Base-by-base conservation (phyloP, 2,797 vertebrate genomes). In the Lycodopsis pacificus region DNA sequence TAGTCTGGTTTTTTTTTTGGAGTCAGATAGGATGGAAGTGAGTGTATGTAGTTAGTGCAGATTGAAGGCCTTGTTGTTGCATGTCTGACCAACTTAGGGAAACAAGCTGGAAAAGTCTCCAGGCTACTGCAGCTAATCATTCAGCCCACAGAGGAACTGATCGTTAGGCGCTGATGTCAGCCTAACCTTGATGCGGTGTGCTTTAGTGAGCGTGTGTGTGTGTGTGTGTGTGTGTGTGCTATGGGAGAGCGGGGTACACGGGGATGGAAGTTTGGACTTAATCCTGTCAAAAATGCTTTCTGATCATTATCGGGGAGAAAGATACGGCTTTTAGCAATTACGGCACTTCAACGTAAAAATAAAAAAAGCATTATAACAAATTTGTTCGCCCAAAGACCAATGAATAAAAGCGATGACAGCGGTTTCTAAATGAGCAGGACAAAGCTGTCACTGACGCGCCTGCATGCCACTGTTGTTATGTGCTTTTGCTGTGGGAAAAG, bases 91-190 rank as follows among this genome's bases (percentile, higher is more conserved):
- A 91, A 94, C 89, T 94, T 85, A 93, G 92, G 89, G 90, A 91
- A 92, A 94, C 92, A 90, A 87, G 83, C 92, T 93, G 91, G 92
- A 94, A 94, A 94, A 91, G 90, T 93, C 93, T 92, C 82, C 82
- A 65, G 93, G 93, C 92, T 89, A 94, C 84, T 80, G 87, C 88
- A 92, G 89, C 90, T 92, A 94, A 94, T 95, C 93, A 94, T 92
- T 93, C 88, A 90, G 88, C 73, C 80, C 85, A 87, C 83, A 91
- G 88, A 91, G 86, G 88, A 92, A 79, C 91, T 94, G 92, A 93
- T 95, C 92, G 88, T 95, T 95, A 94, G 91, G 75, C 65, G 38
- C 88, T 85, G 93, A 94, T 94, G 93, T 93, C 92, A 91, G 85
- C 73, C 90, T 91, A 94, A 93, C 94, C 91, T 93, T 91, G 91